Base-by-base conservation (phyloP, 30 jellyfish, hydroid and myxozoan genomes). In the Cassiopea andromeda region DNA sequence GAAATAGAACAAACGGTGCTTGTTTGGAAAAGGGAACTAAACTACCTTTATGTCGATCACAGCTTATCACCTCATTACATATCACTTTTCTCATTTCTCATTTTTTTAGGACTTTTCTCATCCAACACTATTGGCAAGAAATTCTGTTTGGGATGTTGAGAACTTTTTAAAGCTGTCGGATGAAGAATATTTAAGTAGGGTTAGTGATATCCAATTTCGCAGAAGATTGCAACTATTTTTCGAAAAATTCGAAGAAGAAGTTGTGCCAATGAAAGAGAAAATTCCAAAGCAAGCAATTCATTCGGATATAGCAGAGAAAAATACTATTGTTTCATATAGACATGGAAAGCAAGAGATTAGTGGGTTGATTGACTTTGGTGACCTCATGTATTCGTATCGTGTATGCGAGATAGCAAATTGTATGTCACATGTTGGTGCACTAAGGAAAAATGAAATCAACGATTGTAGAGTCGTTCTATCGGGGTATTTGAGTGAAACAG, bases 351-450 rank as follows among this genome's bases (percentile, higher is more conserved):
- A 58, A 45, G 69, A 50, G 19, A 58, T 86, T 7, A 43, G 75
- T 60, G 93, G 93, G 1, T 18, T 86, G n/a, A 74, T 86, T 17
- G 93, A 86, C 75, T 86, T 86, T 73, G 93, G 93, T 7, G 93
- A 86, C 57, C 0, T 86, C 5, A 46, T 49, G 5, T 60, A 58
- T 60, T 86, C 88, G 6, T 86, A 70, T 75, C 88, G 93, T 19
- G 18, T 86, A 2, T 48, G 77, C 44, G 93, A 86, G 48, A 18
- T 86, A 13, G 88, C 84, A 17, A 86, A 64, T 82, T 86, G 93
- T 71, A 86, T 86, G 93, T 77, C 93, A 1, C 74, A 86, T 18
- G 48, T 38, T 18, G 87, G 88, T 13, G 58, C 77, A 57, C n/a
- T 27, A 82, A 38, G 84, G 8, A 49, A 70, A 1, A 64, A 75